Conservation (phyloP, 2,888 invertebrate species). For the Leptogaster cylindrica region DNA sequence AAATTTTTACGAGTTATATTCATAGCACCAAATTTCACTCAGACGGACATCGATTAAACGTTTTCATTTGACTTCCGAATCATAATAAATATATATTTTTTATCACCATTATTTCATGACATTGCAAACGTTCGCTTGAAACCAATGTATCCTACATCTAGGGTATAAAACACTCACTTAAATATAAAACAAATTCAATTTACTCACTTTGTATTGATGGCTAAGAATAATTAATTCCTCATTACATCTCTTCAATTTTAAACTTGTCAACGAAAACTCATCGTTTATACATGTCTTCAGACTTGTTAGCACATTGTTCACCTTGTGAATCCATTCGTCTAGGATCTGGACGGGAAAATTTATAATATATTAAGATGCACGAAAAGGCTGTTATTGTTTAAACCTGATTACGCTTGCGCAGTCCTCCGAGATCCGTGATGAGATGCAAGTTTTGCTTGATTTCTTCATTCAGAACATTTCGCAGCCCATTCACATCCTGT, state of each 20-base stretch:
- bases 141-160: no score
- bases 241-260: slow-evolving; percentile 65
- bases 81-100: no score
- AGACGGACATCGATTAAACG: no score
- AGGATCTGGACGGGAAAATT: slow-evolving; percentile 49
- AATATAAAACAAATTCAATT: not conserved
- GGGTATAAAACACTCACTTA: no score
- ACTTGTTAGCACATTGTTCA: slow-evolving; percentile 59
- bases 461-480: slow-evolving; percentile 60
- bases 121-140: no score
- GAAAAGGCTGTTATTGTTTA: not conserved
- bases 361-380: not conserved
- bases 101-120: no score
- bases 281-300: slow-evolving; percentile 64
- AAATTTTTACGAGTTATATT: no score
- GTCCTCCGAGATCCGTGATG: slow-evolving; percentile 60
- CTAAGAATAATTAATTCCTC: slow-evolving; percentile 63
- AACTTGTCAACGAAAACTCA: slow-evolving; percentile 63
- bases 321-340: slow-evolving; percentile 58
- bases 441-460: slow-evolving; percentile 60
- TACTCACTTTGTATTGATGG: slow-evolving; percentile 62
- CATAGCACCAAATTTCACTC: no score
- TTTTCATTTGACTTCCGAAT: no score
- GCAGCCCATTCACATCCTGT: slow-evolving; percentile 54
- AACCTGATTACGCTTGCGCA: slow-evolving; percentile 60